These are phyloP conservation scores for Pristiophorus japonicus DNA, from an alignment of 2,113 vertebrate genomes.

Conservation along the genomic window DNA sequence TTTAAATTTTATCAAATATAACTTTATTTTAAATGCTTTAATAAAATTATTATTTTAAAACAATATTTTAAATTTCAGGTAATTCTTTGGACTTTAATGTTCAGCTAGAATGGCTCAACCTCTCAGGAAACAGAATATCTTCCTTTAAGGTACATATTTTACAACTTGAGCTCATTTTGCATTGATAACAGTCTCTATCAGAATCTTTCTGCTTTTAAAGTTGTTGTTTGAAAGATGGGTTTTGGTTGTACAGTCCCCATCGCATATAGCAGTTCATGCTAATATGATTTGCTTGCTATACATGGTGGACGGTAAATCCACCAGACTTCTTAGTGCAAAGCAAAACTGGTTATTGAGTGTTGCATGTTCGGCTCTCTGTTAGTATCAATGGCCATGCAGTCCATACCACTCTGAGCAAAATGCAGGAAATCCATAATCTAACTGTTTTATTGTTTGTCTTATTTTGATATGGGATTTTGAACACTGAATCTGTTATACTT, in stretches of 20 bases:
- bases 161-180: background rate
- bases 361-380: background rate
- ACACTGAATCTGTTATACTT: background rate
- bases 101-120: slow-evolving; percentile 69
- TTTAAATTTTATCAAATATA: background rate
- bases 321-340: background rate
- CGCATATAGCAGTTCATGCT: background rate
- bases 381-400: background rate
- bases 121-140: slow-evolving; percentile 79
- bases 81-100: slow-evolving; percentile 65
- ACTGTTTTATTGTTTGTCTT: background rate
- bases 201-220: slow-evolving; percentile 4
- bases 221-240: slow-evolving; percentile 38
- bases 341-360: background rate
- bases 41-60: background rate
- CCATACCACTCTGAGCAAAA: background rate
- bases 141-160: slow-evolving; percentile 73
- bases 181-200: background rate
- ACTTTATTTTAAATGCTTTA: background rate
- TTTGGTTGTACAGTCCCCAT: background rate
- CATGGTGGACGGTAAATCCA: background rate
- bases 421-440: background rate
- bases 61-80: slow-evolving; percentile 56
- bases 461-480: background rate
- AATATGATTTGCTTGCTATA: background rate